phyloP scores from a whole-genome alignment of 2,113 vertebrate species.

The Nycticebus coucang region DNA sequence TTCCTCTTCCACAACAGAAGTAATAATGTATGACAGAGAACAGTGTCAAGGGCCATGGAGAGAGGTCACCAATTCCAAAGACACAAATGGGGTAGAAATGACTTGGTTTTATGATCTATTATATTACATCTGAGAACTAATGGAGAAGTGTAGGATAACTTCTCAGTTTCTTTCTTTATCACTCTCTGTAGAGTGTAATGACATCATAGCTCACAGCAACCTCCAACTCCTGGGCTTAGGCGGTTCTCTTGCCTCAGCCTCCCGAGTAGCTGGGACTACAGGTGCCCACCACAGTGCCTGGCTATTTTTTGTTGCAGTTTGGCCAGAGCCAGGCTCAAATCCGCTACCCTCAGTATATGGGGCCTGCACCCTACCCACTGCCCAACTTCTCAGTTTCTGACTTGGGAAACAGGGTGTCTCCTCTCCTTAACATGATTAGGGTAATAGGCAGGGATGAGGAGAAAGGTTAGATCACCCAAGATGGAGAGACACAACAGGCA shows the following conservation, averaged over 20 bases:
- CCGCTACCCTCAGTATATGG: no score
- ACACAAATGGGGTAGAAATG: background rate
- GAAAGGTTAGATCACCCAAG: background rate
- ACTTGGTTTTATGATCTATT: background rate
- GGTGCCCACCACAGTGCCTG: no score
- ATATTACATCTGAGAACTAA: background rate
- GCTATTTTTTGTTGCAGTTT: no score
- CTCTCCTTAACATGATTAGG: background rate
- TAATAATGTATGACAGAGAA: background rate
- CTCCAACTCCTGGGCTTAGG: no score
- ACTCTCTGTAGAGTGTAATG: no score
- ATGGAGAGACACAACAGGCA: background rate
- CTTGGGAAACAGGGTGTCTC: conserved; percentile 36
- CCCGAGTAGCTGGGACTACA: no score
- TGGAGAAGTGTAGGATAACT: conserved; percentile 31
- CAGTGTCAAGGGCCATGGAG: background rate
- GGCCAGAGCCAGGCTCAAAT: no score
- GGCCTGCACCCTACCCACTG: no score
- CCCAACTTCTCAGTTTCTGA: background rate
- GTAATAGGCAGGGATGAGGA: background rate
- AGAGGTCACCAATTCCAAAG: background rate
- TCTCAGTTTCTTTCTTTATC: background rate
- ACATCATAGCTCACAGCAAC: no score
- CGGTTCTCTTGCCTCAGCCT: no score
- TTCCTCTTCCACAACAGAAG: conserved; percentile 31